phyloP scores from a whole-genome alignment of 2,888 invertebrate species.

The Patella caerulea region DNA sequence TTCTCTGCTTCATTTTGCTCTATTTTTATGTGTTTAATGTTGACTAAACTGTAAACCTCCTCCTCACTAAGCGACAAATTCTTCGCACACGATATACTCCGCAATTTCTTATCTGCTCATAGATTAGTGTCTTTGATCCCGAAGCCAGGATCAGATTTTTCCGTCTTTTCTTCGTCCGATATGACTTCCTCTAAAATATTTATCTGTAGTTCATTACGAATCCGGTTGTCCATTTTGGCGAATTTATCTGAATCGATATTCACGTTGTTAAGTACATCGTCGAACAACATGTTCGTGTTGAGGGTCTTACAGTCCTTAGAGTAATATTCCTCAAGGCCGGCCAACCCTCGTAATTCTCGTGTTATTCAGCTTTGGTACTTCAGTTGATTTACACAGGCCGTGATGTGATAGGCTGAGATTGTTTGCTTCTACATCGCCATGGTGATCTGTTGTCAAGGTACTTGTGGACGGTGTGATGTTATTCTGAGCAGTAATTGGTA shows the following conservation, averaged over 20 bases:
- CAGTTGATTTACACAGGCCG: neutral
- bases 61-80: slow-evolving; percentile 26
- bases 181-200: slow-evolving; percentile 63
- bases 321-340: slow-evolving; percentile 73
- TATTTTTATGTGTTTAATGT: slow-evolving; percentile 56
- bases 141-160: slow-evolving; percentile 9
- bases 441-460: neutral
- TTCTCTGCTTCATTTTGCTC: slow-evolving; percentile 56
- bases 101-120: slow-evolving; percentile 60
- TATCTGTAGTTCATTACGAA: slow-evolving; percentile 72
- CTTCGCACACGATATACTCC: slow-evolving; percentile 35
- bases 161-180: slow-evolving; percentile 35
- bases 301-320: slow-evolving; percentile 77
- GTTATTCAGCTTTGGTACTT: slow-evolving; percentile 37
- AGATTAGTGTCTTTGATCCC: slow-evolving; percentile 74
- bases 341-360: slow-evolving; percentile 33
- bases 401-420: neutral
- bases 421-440: neutral
- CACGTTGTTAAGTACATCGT: slow-evolving; percentile 71
- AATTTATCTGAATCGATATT: slow-evolving; percentile 77
- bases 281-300: slow-evolving; percentile 75
- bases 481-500: neutral
- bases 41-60: slow-evolving; percentile 38
- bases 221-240: slow-evolving; percentile 73
- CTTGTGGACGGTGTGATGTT: neutral